Evolutionary conservation across 2,797 vertebrate species (phyloP), one percentile per base, ranked within the genome.

Genomic region (Lagocephalus sceleratus): DNA sequence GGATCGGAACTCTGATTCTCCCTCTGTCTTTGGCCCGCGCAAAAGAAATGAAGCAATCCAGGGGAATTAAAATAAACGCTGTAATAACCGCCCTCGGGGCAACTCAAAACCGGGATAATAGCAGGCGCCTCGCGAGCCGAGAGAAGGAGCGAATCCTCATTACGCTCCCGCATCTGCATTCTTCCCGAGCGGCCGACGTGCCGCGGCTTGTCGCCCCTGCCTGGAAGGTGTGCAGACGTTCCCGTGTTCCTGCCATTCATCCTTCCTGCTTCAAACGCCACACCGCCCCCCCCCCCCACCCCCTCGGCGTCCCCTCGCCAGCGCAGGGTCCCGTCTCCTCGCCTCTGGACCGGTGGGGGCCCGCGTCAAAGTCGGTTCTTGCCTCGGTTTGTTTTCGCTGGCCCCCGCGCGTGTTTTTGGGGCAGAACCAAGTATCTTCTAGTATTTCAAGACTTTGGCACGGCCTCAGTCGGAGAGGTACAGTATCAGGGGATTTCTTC

Each of bases 61-160:
- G 52, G 67, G 81, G 84, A 86, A 89, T 90, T 86, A 86, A 88
- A 89, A 83, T 85, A 88, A 90, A 89, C 78, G 83, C 88, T 63
- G 69, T 92, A 90, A 91, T 90, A 86, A 85, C 82, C 70, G 85
- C 86, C 90, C 85, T 63, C 60, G 41, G 85, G 89, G 79, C 74
- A 60, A 52, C 58, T 82, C 65, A 77, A 68, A 84, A 81, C 84
- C 77, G 67, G 72, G 75, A 83, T 90, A 90, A 92, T 88, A 85
- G 86, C 84, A 88, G 90, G 80, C 87, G 82, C 83, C 89, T 83
- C 51, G 63, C 70, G 80, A 86, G 76, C 73, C 63, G 60, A 79
- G 77, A 75, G 72, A 80, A 81, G 81, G 81, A 63, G 72, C 85
- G 80, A 79, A 85, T 78, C 80, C 85, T 87, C 83, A 83, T 88